phyloP scores from a whole-genome alignment of 1,140 invertebrate species.

The Caerostris darwini region DNA sequence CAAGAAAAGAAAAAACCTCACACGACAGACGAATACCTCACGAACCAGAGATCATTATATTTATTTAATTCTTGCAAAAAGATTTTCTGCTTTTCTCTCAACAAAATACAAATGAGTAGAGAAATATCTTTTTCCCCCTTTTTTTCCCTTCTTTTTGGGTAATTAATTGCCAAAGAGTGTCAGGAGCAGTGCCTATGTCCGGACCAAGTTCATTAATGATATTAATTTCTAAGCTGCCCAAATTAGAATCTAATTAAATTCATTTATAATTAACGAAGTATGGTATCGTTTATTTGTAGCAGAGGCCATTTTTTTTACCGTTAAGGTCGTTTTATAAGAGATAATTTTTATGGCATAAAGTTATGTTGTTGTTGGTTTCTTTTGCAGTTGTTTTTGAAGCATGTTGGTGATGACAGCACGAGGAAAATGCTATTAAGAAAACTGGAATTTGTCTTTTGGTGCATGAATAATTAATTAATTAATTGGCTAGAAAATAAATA shows the following conservation, averaged over 20 bases:
- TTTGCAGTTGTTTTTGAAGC: background rate
- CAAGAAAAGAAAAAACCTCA: no score
- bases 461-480: no score
- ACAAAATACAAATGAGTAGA: background rate
- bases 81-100: background rate
- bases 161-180: constrained; percentile 1
- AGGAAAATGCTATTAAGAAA: no score
- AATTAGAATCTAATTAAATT: constrained; percentile 40
- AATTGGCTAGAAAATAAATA: no score
- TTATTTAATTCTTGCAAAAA: background rate
- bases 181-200: background rate
- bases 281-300: background rate
- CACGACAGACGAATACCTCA: background rate
- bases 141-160: background rate
- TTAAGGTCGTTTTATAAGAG: background rate
- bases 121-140: background rate
- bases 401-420: background rate
- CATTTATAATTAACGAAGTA: constrained; percentile 15
- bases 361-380: background rate
- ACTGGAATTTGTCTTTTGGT: no score
- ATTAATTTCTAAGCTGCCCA: constrained; percentile 6
- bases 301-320: background rate
- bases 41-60: background rate
- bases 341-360: background rate
- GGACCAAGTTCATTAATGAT: background rate